Conservation (phyloP, 2,113 vertebrate species). For the Gopherus evgoodei region DNA sequence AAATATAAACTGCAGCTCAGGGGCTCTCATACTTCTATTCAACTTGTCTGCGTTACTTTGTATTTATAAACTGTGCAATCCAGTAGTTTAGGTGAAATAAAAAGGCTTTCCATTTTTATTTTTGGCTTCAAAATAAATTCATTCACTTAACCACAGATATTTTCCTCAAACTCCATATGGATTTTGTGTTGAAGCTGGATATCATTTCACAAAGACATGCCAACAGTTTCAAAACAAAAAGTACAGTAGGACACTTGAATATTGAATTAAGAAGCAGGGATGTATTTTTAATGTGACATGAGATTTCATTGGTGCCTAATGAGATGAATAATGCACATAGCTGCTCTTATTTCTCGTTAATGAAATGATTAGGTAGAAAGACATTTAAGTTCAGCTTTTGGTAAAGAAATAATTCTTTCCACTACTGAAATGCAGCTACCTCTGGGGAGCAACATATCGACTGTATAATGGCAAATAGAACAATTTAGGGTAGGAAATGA, state of each 20-base stretch:
- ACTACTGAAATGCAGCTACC: background rate
- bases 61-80: conserved; percentile 14
- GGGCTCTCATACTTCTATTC: conserved; percentile 1
- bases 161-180: background rate
- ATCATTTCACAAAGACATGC: background rate
- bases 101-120: conserved; percentile 28
- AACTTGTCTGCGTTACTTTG: conserved; percentile 1
- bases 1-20: conserved; percentile 30
- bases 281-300: background rate
- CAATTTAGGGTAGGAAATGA: background rate
- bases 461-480: rapidly evolving
- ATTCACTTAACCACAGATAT: conserved; percentile 1
- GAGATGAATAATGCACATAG: rapidly evolving
- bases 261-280: background rate
- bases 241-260: background rate
- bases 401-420: background rate
- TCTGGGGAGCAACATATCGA: background rate
- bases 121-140: conserved; percentile 38
- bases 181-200: background rate
- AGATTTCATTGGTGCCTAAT: background rate
- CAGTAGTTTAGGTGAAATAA: conserved; percentile 12
- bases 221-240: background rate
- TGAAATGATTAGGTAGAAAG: background rate
- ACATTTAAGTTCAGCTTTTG: background rate
- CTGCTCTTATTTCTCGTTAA: background rate